phyloP scores from a whole-genome alignment of 2,888 invertebrate genomes.

The Idaea aversata region DNA sequence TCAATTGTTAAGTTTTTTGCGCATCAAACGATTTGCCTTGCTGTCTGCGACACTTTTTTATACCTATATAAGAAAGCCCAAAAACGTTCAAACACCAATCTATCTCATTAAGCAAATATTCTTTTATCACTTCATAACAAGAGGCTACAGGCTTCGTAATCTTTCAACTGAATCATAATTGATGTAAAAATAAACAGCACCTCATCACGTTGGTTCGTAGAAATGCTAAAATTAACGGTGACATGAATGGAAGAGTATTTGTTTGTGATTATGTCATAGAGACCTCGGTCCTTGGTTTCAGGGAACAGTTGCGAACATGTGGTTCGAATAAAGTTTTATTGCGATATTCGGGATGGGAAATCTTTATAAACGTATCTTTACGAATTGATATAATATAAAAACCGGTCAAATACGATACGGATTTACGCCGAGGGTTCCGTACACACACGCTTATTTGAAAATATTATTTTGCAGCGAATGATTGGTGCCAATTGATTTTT shows the following conservation, averaged over 20 bases:
- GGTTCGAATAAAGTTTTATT: background rate
- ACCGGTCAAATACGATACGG: too few species aligned
- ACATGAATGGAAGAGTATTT: slow-evolving; percentile 27
- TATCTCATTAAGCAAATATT: background rate
- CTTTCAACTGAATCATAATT: slow-evolving; percentile 19
- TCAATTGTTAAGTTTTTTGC: background rate
- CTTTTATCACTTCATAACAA: background rate
- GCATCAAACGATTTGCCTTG: background rate
- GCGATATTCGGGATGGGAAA: background rate
- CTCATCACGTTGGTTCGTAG: slow-evolving; percentile 29
- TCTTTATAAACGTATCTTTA: too few species aligned
- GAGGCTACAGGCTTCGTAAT: background rate
- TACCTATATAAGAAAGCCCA: background rate
- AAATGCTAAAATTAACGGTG: slow-evolving; percentile 41
- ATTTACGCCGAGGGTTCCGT: too few species aligned
- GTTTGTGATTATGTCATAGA: slow-evolving; percentile 9
- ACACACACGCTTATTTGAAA: too few species aligned
- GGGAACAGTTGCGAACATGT: background rate
- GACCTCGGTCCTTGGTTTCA: background rate
- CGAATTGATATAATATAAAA: too few species aligned
- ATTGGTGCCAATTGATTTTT: background rate
- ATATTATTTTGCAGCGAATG: background rate
- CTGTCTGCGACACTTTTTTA: background rate
- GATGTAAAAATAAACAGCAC: slow-evolving; percentile 34
- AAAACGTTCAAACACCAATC: background rate